Evolutionary conservation across 2,113 vertebrate genomes (phyloP).

Genomic region (Galbula dea): DNA sequence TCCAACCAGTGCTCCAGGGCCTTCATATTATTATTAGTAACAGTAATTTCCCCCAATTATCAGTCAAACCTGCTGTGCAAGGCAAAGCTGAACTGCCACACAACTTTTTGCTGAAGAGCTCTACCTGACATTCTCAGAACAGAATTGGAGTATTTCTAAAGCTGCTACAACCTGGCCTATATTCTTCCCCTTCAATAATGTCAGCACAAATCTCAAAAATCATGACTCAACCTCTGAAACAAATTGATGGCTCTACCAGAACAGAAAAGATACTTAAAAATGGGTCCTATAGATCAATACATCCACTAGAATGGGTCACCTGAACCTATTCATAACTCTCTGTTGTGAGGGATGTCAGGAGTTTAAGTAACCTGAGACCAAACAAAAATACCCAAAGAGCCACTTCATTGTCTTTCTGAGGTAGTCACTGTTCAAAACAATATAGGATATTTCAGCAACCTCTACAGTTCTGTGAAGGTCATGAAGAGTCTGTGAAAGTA

Average conservation of each 20-base stretch:
- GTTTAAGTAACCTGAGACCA: constrained; percentile 41
- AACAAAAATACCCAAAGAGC: constrained; percentile 56
- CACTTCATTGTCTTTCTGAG: constrained; percentile 52
- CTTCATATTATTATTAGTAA: neutral
- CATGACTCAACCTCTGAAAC: constrained; percentile 43
- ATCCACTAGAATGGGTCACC: constrained; percentile 25
- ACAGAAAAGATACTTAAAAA: constrained; percentile 29
- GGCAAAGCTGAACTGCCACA: neutral
- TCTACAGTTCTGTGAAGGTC: constrained; percentile 65
- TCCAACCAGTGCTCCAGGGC: neutral
- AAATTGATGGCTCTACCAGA: constrained; percentile 29
- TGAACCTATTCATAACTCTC: neutral
- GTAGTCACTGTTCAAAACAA: constrained; percentile 18
- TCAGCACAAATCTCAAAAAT: constrained; percentile 35
- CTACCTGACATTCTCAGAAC: neutral
- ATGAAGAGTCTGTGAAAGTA: constrained; percentile 42
- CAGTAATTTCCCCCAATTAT: neutral
- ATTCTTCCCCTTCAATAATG: constrained; percentile 17
- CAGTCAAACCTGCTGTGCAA: neutral
- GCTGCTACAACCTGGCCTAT: neutral
- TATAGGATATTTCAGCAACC: constrained; percentile 35
- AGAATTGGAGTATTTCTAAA: constrained; percentile 21
- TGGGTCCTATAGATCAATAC: constrained; percentile 30
- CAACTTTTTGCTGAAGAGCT: neutral
- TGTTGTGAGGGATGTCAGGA: constrained; percentile 39